These are phyloP conservation scores for Sylvilagus floridanus DNA, from an alignment of 2,797 vertebrate genomes.

Conservation along the genomic window DNA sequence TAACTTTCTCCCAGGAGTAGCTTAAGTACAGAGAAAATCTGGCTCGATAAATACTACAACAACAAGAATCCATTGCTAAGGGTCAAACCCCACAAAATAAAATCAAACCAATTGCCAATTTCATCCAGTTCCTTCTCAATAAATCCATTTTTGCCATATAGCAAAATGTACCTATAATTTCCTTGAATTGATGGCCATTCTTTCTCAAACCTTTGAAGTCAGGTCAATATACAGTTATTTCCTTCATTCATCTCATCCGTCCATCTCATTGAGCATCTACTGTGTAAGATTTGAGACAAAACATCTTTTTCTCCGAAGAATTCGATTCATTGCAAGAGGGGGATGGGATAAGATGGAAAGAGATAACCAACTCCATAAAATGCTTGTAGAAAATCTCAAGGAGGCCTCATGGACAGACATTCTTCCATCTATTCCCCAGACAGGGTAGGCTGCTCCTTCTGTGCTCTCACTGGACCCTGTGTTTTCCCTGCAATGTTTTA, in stretches of 20 bases:
- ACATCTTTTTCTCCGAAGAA: neutral
- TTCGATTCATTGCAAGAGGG: neutral
- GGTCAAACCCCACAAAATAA: slow-evolving; percentile 72
- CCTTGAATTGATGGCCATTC: slow-evolving; percentile 55
- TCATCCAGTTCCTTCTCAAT: slow-evolving; percentile 69
- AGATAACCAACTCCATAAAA: neutral
- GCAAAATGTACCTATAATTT: slow-evolving; percentile 55
- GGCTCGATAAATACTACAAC: slow-evolving; percentile 76
- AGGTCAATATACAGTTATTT: slow-evolving; percentile 67
- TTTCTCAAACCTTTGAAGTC: slow-evolving; percentile 60
- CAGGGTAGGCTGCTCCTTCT: neutral
- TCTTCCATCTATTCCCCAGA: neutral
- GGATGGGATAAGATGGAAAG: neutral
- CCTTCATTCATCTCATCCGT: neutral
- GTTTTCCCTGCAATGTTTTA: neutral
- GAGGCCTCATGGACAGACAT: neutral
- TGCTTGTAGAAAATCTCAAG: neutral
- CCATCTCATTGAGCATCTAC: slow-evolving; percentile 21
- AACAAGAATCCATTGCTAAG: slow-evolving; percentile 76
- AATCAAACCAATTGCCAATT: slow-evolving; percentile 68
- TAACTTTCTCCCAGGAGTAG: slow-evolving; percentile 73
- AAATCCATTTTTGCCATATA: slow-evolving; percentile 59
- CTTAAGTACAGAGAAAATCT: slow-evolving; percentile 79
- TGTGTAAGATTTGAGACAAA: slow-evolving; percentile 53
- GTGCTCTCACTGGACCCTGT: neutral